Evolutionary conservation across 2,797 vertebrate genomes (phyloP).

Genomic region (Coranthus polyacanthus): DNA sequence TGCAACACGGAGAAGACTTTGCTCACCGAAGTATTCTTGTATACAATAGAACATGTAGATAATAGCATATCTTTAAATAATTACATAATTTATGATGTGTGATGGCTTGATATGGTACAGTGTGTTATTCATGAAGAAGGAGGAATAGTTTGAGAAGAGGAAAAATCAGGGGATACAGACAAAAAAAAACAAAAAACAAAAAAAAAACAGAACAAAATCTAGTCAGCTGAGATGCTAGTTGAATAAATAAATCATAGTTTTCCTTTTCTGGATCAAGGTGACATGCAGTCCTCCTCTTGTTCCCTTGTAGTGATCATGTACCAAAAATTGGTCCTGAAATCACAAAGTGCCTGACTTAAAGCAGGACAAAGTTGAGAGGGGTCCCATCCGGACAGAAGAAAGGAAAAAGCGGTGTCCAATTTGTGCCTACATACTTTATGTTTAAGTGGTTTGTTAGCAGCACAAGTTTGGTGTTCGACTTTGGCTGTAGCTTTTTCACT

Average conservation of each 20-base stretch:
- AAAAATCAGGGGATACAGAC: constrained; percentile 44
- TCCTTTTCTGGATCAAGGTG: constrained; percentile 58
- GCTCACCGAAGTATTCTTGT: constrained; percentile 64
- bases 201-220: constrained; percentile 37
- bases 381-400: constrained; percentile 63
- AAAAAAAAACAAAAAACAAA: constrained; percentile 50
- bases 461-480: constrained; percentile 85
- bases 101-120: constrained; percentile 72
- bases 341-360: constrained; percentile 60
- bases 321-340: constrained; percentile 69
- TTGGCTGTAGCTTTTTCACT: constrained; percentile 88
- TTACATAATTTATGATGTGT: constrained; percentile 75
- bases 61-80: constrained; percentile 78
- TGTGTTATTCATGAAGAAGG: constrained; percentile 43
- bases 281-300: constrained; percentile 77
- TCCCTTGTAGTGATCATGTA: constrained; percentile 62
- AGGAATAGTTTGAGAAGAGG: constrained; percentile 36
- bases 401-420: constrained; percentile 66
- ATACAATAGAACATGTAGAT: constrained; percentile 80
- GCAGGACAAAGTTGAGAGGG: constrained; percentile 50
- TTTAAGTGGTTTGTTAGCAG: constrained; percentile 78
- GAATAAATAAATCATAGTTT: constrained; percentile 63
- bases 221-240: constrained; percentile 33
- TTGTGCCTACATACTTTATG: constrained; percentile 75
- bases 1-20: constrained; percentile 49